Percentiles rank a stretch among this genome's conserved stretches.
phyloP scores from a whole-genome alignment of 2,888 invertebrate genomes.

The Amiota minor region DNA sequence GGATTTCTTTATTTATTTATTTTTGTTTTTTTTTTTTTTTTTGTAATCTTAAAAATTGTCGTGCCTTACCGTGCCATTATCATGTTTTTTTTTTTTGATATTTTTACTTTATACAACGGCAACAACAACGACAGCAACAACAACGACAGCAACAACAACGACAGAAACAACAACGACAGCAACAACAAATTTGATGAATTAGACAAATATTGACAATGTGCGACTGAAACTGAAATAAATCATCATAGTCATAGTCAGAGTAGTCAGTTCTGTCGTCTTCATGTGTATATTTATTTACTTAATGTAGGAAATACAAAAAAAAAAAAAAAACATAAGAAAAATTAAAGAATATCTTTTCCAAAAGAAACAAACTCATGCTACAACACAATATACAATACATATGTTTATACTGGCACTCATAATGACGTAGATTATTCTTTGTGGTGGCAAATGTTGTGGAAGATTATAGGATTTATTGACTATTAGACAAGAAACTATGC shows the following conservation, averaged over 20 bases:
- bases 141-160: slow-evolving; percentile 35
- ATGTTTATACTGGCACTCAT: background rate
- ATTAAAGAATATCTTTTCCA: background rate
- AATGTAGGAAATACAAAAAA: slow-evolving; percentile 54
- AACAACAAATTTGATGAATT: slow-evolving; percentile 54
- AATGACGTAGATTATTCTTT: background rate
- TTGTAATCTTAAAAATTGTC: no score
- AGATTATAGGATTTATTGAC: no score
- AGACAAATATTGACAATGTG: slow-evolving; percentile 64
- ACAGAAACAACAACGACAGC: slow-evolving; percentile 45
- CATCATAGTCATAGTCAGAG: slow-evolving; percentile 50
- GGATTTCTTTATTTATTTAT: no score
- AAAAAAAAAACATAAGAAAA: slow-evolving; percentile 44
- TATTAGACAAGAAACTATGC: no score
- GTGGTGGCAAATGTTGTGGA: no score
- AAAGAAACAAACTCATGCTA: no score
- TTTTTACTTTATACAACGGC: slow-evolving; percentile 9
- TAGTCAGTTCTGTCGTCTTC: no score
- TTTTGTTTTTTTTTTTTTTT: no score
- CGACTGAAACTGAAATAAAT: slow-evolving; percentile 62
- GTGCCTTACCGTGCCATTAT: no score
- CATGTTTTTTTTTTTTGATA: background rate
- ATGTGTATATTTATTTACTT: slow-evolving; percentile 58
- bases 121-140: no score
- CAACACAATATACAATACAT: no score